Evolutionary conservation across 2,888 invertebrate species (phyloP).

Genomic region (Andrena dorsata): DNA sequence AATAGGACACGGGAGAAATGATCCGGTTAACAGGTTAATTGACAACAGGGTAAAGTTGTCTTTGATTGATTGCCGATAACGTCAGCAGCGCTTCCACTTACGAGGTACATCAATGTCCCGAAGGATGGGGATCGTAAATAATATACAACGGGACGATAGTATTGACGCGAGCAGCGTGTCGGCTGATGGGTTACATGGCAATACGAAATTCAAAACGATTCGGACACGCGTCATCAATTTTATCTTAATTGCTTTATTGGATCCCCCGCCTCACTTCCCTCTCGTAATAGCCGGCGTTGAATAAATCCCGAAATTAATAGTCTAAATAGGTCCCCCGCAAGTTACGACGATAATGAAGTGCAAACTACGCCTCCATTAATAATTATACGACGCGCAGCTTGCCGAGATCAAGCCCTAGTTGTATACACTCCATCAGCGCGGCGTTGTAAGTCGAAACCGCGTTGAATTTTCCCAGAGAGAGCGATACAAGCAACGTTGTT

Average conservation of each 20-base stretch:
- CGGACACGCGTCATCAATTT: neutral
- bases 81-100: conserved; percentile 13
- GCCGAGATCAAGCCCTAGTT: neutral
- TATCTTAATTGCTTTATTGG: neutral
- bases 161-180: conserved; percentile 17
- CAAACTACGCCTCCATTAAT: conserved; percentile 19
- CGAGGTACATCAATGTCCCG: conserved; percentile 33
- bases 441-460: neutral
- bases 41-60: neutral
- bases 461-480: conserved; percentile 5
- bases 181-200: neutral
- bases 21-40: conserved; percentile 5
- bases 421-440: neutral
- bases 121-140: conserved; percentile 30
- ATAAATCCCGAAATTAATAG: conserved; percentile 13
- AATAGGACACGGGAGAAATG: too few species aligned
- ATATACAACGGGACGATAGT: conserved; percentile 17
- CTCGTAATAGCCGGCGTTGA: neutral
- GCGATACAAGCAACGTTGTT: neutral
- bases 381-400: neutral
- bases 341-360: neutral
- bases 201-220: neutral
- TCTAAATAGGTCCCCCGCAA: neutral
- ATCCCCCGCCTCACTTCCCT: neutral
- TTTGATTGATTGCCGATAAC: conserved; percentile 22